These are phyloP conservation scores for Zaprionus inermis DNA, from an alignment of 1,140 invertebrate species.

Conservation along the genomic window DNA sequence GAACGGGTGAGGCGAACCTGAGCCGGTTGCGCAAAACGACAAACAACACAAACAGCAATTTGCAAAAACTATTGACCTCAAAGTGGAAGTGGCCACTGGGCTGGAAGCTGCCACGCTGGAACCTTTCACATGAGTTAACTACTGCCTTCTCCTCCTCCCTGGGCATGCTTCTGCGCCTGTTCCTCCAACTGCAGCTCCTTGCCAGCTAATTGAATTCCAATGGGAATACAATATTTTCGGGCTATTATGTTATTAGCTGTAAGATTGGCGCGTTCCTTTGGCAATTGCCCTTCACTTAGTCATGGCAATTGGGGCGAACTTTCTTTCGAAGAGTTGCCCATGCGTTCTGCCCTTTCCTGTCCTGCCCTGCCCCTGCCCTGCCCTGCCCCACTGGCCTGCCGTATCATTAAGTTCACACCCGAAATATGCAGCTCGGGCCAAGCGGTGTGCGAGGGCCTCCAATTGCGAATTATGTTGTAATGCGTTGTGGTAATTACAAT, in stretches of 20 bases:
- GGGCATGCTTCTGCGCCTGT: not conserved
- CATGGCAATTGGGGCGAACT: slow-evolving; percentile 66
- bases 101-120: not conserved
- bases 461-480: slow-evolving; percentile 80
- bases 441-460: slow-evolving; percentile 24
- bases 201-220: slow-evolving; percentile 82
- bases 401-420: slow-evolving; percentile 78
- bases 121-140: slow-evolving; percentile 40
- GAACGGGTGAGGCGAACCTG: slow-evolving; percentile 19
- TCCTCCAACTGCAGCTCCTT: slow-evolving; percentile 6
- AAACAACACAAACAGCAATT: slow-evolving; percentile 54
- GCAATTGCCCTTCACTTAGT: slow-evolving; percentile 66
- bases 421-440: slow-evolving; percentile 36
- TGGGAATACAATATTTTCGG: slow-evolving; percentile 71
- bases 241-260: slow-evolving; percentile 78
- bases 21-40: slow-evolving; percentile 49
- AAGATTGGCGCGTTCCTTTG: slow-evolving; percentile 31
- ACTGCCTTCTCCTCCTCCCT: no score
- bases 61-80: slow-evolving; percentile 73
- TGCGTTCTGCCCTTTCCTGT: no score
- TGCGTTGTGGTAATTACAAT: slow-evolving; percentile 82
- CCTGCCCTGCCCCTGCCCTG: no score
- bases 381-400: slow-evolving; percentile 8
- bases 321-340: slow-evolving; percentile 37
- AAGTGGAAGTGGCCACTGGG: slow-evolving; percentile 49